Evolutionary conservation across 2,888 invertebrate genomes (phyloP).

Genomic region (Fragum whitleyi): DNA sequence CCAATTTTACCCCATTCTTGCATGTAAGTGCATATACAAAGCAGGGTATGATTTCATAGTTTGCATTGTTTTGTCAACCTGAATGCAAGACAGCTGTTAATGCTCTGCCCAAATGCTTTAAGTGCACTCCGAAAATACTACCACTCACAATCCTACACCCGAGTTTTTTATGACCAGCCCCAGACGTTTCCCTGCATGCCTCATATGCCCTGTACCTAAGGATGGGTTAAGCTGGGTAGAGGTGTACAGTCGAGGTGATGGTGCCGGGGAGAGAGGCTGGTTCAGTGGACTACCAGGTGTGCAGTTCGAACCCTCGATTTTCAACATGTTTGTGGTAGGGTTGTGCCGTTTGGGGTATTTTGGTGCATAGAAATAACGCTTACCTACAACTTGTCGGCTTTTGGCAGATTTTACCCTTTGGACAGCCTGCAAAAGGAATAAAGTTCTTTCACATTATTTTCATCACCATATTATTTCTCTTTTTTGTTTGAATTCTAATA

Average conservation of each 20-base stretch:
- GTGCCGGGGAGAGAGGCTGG: constrained; percentile 42
- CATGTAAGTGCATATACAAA: too few species aligned
- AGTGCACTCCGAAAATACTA: not conserved
- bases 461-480: not conserved
- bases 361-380: constrained; percentile 62
- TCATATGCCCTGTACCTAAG: constrained; percentile 53
- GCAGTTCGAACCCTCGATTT: constrained; percentile 63
- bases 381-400: constrained; percentile 73
- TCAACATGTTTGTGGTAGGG: constrained; percentile 60
- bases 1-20: too few species aligned
- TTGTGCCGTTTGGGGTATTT: constrained; percentile 61
- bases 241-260: constrained; percentile 41
- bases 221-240: constrained; percentile 44
- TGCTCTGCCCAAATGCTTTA: constrained; percentile 21
- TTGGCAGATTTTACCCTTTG: constrained; percentile 74
- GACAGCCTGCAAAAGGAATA: constrained; percentile 58
- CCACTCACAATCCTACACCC: constrained; percentile 64
- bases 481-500: not conserved
- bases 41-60: too few species aligned
- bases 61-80: too few species aligned
- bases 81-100: constrained; percentile 17
- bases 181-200: constrained; percentile 42
- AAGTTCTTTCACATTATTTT: not conserved
- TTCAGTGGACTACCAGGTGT: constrained; percentile 21
- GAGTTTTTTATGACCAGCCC: constrained; percentile 39